phyloP scores from a whole-genome alignment of 2,888 invertebrate species.

The Iphiclides podalirius region DNA sequence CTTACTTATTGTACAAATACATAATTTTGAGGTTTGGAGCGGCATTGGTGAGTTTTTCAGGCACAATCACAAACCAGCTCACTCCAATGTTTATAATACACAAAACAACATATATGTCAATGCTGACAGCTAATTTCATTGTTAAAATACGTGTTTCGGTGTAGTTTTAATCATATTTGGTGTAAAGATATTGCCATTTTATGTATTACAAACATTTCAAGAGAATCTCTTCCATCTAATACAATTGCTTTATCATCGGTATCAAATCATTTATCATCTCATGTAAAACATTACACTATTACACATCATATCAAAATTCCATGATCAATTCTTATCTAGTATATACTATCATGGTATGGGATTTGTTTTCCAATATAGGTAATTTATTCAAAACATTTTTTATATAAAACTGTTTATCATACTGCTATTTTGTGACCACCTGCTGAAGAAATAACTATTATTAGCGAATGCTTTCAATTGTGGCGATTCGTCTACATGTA shows the following conservation, averaged over 20 bases:
- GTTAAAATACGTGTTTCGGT: no score
- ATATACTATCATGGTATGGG: slow-evolving; percentile 36
- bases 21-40: slow-evolving; percentile 79
- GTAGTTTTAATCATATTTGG: no score
- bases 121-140: no score
- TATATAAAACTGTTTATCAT: slow-evolving; percentile 16
- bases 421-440: no score
- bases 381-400: background rate
- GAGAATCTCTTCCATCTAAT: slow-evolving; percentile 55
- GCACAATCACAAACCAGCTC: slow-evolving; percentile 73
- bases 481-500: no score
- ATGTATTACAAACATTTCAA: slow-evolving; percentile 64
- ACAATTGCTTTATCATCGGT: slow-evolving; percentile 49
- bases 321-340: slow-evolving; percentile 32
- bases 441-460: background rate
- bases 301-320: slow-evolving; percentile 26
- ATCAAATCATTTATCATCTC: slow-evolving; percentile 56
- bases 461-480: background rate
- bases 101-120: slow-evolving; percentile 37
- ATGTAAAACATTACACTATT: slow-evolving; percentile 33
- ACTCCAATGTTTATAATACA: slow-evolving; percentile 72
- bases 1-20: slow-evolving; percentile 58
- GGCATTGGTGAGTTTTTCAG: slow-evolving; percentile 77
- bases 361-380: slow-evolving; percentile 23
- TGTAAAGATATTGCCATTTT: slow-evolving; percentile 38